Evolutionary conservation across 2,113 vertebrate species (phyloP).

Genomic region (Talpa occidentalis): DNA sequence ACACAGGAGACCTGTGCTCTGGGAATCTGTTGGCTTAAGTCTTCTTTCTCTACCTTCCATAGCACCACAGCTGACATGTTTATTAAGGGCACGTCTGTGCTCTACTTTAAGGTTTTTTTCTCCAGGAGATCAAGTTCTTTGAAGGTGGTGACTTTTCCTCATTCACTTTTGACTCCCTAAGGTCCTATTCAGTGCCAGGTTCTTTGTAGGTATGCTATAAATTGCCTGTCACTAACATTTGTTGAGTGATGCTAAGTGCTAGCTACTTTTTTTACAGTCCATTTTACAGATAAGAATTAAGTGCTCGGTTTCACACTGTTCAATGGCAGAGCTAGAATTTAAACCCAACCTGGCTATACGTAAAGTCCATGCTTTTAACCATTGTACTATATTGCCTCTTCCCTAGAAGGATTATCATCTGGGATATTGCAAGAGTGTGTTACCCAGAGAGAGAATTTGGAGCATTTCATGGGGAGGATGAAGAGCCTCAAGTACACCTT

Average conservation of each 20-base stretch:
- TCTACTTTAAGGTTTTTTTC: conserved; percentile 11
- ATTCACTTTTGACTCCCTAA: neutral
- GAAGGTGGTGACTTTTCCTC: neutral
- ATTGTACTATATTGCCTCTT: neutral
- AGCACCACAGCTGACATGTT: neutral
- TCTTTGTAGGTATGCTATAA: conserved; percentile 1
- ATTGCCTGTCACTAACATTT: neutral
- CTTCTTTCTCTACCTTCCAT: neutral
- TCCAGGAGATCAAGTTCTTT: conserved; percentile 13
- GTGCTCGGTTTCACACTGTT: neutral
- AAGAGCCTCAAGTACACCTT: neutral
- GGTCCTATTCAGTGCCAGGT: neutral
- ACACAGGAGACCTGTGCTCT: neutral
- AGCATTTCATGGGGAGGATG: neutral
- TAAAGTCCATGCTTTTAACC: neutral
- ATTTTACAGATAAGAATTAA: neutral
- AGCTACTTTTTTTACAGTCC: neutral
- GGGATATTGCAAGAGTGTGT: neutral
- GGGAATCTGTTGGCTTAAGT: neutral
- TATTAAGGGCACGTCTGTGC: neutral
- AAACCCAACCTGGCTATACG: neutral
- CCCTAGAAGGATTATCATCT: neutral
- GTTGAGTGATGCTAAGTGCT: neutral
- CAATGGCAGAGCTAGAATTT: conserved; percentile 4
- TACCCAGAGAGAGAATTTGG: neutral